A percentile compares a stretch with the other conserved stretches of the same genome.
Conservation (phyloP, 2,113 vertebrate species). For the Lanius collurio region DNA sequence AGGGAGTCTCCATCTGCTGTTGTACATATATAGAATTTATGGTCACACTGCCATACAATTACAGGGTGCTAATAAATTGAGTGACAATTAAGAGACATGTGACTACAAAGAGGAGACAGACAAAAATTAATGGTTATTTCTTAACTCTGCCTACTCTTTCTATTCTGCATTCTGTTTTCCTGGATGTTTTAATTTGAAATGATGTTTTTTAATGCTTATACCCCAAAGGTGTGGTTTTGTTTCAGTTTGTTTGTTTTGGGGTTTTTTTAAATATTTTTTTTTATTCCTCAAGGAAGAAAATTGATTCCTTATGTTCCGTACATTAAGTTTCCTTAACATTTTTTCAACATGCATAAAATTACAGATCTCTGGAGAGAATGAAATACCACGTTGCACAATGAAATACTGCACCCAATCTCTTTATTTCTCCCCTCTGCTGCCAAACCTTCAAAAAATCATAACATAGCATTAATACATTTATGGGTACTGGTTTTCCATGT, state of each 20-base stretch:
- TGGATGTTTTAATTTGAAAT: background rate
- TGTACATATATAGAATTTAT: background rate
- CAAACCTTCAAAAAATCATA: slow-evolving; percentile 45
- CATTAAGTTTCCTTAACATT: slow-evolving; percentile 60
- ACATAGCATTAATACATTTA: slow-evolving; percentile 19
- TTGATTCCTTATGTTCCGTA: slow-evolving; percentile 69
- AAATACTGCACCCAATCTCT: background rate
- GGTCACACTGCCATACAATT: background rate
- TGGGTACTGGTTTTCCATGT: background rate
- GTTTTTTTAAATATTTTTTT: background rate
- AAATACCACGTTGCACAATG: slow-evolving; percentile 56
- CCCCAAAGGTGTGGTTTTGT: slow-evolving; percentile 64
- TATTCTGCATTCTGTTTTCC: background rate
- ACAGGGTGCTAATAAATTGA: slow-evolving; percentile 2
- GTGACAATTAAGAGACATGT: background rate
- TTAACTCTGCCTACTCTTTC: background rate
- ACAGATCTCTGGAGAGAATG: slow-evolving; percentile 64
- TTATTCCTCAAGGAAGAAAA: slow-evolving; percentile 42
- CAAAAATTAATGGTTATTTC: background rate
- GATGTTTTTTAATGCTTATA: slow-evolving; percentile 5
- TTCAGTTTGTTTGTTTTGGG: background rate
- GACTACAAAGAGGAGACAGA: background rate
- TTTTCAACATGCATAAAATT: slow-evolving; percentile 62
- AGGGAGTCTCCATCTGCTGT: background rate
- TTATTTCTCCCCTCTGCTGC: slow-evolving; percentile 31